A percentile compares a stretch with the other conserved stretches of the same genome.
These are phyloP conservation scores for Drosophila maculinotata DNA, from an alignment of 2,888 invertebrate species.

Conservation along the genomic window DNA sequence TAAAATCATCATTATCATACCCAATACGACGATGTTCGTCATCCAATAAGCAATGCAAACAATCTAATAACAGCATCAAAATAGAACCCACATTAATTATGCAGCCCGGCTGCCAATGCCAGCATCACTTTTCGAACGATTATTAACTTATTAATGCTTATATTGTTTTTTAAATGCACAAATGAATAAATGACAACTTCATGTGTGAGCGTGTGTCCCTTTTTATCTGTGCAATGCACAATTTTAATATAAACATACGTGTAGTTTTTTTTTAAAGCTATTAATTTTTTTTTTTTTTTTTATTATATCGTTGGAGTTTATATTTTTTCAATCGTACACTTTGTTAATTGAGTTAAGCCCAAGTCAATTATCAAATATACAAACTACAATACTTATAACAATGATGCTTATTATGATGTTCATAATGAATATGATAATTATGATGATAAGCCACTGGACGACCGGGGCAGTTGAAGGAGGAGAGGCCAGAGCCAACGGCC, in stretches of 20 bases:
- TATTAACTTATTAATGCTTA: constrained; percentile 63
- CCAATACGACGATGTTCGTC: background rate
- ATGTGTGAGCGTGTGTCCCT: constrained; percentile 9
- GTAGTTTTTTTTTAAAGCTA: background rate
- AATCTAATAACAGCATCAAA: constrained; percentile 38
- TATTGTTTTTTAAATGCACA: constrained; percentile 49
- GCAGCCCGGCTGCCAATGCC: constrained; percentile 13
- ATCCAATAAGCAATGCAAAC: constrained; percentile 15
- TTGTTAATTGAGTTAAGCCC: constrained; percentile 72
- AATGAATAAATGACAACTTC: constrained; percentile 47
- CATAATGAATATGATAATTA: constrained; percentile 5
- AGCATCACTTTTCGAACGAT: constrained; percentile 28
- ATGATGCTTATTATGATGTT: constrained; percentile 13
- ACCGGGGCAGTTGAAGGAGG: constrained; percentile 7
- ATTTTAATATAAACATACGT: constrained; percentile 7
- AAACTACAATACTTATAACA: constrained; percentile 29
- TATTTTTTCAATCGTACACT: constrained; percentile 52
- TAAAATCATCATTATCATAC: constrained; percentile 9
- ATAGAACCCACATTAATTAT: constrained; percentile 49
- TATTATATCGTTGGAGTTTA: constrained; percentile 28
- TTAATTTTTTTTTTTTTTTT: constrained; percentile 25
- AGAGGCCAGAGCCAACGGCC: constrained; percentile 42
- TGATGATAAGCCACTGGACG: background rate
- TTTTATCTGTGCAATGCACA: constrained; percentile 34
- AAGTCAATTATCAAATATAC: constrained; percentile 70